phyloP scores from a whole-genome alignment of 2,888 invertebrate species.

The Coelinius sp. region DNA sequence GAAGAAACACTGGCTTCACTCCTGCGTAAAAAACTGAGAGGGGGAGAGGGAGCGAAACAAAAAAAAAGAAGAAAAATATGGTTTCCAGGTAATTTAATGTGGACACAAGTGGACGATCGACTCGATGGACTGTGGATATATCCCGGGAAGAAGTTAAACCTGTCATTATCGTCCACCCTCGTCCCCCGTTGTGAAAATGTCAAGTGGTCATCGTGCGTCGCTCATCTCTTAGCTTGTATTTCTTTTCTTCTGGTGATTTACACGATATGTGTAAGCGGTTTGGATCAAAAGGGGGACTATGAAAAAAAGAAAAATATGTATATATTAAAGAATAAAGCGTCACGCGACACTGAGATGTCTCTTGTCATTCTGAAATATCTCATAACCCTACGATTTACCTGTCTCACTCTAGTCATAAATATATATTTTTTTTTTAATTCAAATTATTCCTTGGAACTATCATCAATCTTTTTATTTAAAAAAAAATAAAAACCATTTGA shows the following conservation, averaged over 20 bases:
- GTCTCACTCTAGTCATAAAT: not conserved
- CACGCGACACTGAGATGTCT: conserved; percentile 54
- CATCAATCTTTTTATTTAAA: conserved; percentile 38
- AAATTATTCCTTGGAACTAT: conserved; percentile 58
- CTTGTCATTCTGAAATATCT: conserved; percentile 36
- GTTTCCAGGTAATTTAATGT: conserved; percentile 65
- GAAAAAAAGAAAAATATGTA: conserved; percentile 19
- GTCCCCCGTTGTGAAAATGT: conserved; percentile 67
- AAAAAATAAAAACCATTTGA: not conserved
- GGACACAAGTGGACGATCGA: conserved; percentile 49
- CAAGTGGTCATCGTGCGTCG: conserved; percentile 59
- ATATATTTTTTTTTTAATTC: not conserved
- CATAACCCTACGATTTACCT: not conserved
- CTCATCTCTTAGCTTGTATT: conserved; percentile 47
- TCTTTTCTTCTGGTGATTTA: conserved; percentile 21
- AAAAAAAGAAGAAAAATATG: conserved; percentile 35
- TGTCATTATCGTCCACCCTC: conserved; percentile 62
- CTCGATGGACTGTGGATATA: conserved; percentile 27
- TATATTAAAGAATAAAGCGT: conserved; percentile 24
- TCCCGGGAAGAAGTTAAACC: conserved; percentile 60
- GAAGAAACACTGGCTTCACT: conserved; percentile 32
- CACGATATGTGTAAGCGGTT: conserved; percentile 29
- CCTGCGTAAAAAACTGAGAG: conserved; percentile 9
- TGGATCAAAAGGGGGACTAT: conserved; percentile 22
- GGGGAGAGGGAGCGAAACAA: not conserved